Evolutionary conservation across 1,140 invertebrate species (phyloP).

Genomic region (Sitophilus oryzae): DNA sequence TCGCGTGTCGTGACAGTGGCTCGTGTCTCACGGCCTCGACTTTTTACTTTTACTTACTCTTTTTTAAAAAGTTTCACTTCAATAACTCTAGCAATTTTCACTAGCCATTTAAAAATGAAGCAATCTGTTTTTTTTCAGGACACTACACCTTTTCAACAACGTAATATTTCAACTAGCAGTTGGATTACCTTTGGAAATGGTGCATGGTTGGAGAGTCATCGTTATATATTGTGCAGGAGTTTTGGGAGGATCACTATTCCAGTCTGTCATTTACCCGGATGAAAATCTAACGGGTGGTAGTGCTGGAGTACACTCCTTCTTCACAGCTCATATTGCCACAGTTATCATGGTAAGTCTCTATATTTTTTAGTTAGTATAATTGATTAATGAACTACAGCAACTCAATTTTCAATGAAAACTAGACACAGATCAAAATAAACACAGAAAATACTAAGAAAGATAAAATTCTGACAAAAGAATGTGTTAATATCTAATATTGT

Average conservation of each 20-base stretch:
- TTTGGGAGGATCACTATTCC: constrained; percentile 74
- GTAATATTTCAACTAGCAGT: constrained; percentile 85
- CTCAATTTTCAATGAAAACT: no score
- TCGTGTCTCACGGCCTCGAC: no score
- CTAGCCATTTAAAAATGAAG: not conserved
- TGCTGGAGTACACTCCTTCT: constrained; percentile 91
- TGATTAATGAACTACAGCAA: no score
- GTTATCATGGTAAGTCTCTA: constrained; percentile 72
- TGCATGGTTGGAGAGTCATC: constrained; percentile 86
- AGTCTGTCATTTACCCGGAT: constrained; percentile 78
- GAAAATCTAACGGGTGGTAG: constrained; percentile 89
- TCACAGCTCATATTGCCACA: constrained; percentile 93
- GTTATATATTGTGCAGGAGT: constrained; percentile 77
- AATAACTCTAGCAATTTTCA: constrained; percentile 4
- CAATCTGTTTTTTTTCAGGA: constrained; percentile 45
- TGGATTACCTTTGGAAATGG: constrained; percentile 90
- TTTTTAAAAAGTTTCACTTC: not conserved
- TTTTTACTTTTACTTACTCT: constrained; percentile 5
- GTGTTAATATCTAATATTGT: no score
- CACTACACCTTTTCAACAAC: constrained; percentile 84
- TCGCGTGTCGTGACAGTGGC: no score
- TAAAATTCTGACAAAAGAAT: no score
- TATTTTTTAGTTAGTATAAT: no score
- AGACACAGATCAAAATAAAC: no score
- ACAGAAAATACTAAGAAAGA: no score